phyloP scores from a whole-genome alignment of 2,888 invertebrate species.

The Bembecia ichneumoniformis region DNA sequence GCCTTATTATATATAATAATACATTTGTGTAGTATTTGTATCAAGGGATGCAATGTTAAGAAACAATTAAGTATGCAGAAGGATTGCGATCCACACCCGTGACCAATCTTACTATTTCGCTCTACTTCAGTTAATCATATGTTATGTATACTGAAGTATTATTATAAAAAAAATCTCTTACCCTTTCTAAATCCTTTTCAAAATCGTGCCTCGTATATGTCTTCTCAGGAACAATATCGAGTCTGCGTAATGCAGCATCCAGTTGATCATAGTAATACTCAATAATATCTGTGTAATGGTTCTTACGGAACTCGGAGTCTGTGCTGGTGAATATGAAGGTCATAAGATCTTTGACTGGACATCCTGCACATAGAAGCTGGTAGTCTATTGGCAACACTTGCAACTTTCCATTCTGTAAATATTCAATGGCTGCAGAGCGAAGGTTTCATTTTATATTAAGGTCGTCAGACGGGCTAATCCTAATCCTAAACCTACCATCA shows the following conservation, averaged over 20 bases:
- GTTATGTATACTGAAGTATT: no score
- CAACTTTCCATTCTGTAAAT: constrained; percentile 28
- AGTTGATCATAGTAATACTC: constrained; percentile 21
- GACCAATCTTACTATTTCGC: no score
- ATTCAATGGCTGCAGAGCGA: not conserved
- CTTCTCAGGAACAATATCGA: constrained; percentile 7
- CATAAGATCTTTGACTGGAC: constrained; percentile 35
- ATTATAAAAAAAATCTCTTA: not conserved
- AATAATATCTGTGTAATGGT: constrained; percentile 18
- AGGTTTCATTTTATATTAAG: no score
- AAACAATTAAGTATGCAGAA: no score
- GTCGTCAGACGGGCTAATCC: no score
- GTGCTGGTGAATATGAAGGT: constrained; percentile 45
- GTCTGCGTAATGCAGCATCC: constrained; percentile 5
- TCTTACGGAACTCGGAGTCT: constrained; percentile 24
- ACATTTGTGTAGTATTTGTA: no score
- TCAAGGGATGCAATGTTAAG: no score
- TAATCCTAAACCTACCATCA: no score
- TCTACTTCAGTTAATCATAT: no score
- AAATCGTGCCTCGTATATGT: constrained; percentile 5
- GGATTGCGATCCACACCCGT: no score
- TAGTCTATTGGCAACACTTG: constrained; percentile 38
- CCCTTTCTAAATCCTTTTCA: constrained; percentile 4
- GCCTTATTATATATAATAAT: no score
- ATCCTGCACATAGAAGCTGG: constrained; percentile 37